Conservation (phyloP, 2,113 vertebrate species). For the Reinhardtius hippoglossoides region DNA sequence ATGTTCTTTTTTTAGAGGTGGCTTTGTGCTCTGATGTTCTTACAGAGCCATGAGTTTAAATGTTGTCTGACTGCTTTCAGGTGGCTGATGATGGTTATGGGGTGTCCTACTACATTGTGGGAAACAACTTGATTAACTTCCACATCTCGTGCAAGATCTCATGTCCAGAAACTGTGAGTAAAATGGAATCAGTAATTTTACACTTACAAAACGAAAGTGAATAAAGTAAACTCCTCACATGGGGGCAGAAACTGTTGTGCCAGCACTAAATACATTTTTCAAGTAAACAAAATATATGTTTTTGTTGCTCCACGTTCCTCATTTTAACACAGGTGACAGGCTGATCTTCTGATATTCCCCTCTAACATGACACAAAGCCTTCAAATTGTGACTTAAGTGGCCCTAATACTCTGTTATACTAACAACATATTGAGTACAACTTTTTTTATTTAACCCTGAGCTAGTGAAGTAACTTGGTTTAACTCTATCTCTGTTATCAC, state of each 20-base stretch:
- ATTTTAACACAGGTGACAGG: too few relatives aligned
- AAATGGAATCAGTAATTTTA: neutral
- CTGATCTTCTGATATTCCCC: too few relatives aligned
- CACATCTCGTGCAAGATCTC: conserved; percentile 92
- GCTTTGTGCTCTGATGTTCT: neutral
- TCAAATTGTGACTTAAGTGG: too few relatives aligned
- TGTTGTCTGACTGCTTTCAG: conserved; percentile 65
- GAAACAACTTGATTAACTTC: conserved; percentile 87
- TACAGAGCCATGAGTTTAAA: neutral
- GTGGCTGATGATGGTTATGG: conserved; percentile 91
- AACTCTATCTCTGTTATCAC: neutral
- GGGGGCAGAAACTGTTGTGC: neutral
- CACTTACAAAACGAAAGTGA: too few relatives aligned
- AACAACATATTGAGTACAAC: neutral
- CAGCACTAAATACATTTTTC: neutral
- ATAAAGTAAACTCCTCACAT: neutral
- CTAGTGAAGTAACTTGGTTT: neutral
- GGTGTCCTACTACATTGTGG: conserved; percentile 87
- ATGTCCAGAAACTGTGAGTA: conserved; percentile 87
- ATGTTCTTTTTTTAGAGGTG: neutral
- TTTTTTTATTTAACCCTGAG: neutral
- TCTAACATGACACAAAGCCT: too few relatives aligned
- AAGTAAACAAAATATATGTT: neutral
- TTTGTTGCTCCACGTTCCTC: too few relatives aligned
- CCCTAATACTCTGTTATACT: too few relatives aligned